Conservation (phyloP, 2,888 invertebrate species). For the Chymomyza fuscimana region DNA sequence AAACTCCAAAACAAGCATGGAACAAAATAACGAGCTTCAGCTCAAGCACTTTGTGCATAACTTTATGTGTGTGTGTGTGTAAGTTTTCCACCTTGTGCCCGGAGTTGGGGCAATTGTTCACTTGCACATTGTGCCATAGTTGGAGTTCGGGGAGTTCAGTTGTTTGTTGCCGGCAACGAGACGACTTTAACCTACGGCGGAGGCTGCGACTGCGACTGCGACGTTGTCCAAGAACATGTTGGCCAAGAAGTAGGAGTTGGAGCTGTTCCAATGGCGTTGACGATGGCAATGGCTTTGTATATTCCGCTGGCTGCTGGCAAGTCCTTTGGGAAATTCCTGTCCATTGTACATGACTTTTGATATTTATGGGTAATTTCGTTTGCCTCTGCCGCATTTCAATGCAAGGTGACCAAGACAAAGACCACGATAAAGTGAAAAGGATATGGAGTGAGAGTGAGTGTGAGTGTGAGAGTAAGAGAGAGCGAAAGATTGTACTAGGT, state of each 20-base stretch:
- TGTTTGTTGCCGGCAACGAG: conserved; percentile 43
- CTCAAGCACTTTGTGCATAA: conserved; percentile 67
- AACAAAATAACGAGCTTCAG: conserved; percentile 69
- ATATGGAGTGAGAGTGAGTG: conserved; percentile 16
- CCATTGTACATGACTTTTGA: conserved; percentile 75
- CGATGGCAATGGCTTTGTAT: conserved; percentile 22
- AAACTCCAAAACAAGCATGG: conserved; percentile 25
- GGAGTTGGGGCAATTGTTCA: conserved; percentile 13
- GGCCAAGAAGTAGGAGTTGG: neutral
- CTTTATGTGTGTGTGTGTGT: conserved; percentile 40
- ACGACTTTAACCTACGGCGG: neutral
- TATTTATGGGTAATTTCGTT: conserved; percentile 74
- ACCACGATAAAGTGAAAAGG: neutral
- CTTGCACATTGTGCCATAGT: conserved; percentile 15
- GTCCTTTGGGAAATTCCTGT: conserved; percentile 72
- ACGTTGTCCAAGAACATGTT: conserved; percentile 10
- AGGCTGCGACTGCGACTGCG: neutral
- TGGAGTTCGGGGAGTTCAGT: conserved; percentile 33
- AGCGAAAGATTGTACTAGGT: neutral
- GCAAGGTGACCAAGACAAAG: conserved; percentile 36
- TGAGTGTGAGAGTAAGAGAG: conserved; percentile 34
- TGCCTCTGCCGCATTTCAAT: conserved; percentile 72
- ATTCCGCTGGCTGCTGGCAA: conserved; percentile 25
- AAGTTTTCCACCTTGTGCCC: neutral
- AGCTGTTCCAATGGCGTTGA: conserved; percentile 3